A percentile compares a stretch with the other conserved stretches of the same genome.
Conservation (phyloP, 2,888 invertebrate species). For the Hirtodrosophila alboralis region DNA sequence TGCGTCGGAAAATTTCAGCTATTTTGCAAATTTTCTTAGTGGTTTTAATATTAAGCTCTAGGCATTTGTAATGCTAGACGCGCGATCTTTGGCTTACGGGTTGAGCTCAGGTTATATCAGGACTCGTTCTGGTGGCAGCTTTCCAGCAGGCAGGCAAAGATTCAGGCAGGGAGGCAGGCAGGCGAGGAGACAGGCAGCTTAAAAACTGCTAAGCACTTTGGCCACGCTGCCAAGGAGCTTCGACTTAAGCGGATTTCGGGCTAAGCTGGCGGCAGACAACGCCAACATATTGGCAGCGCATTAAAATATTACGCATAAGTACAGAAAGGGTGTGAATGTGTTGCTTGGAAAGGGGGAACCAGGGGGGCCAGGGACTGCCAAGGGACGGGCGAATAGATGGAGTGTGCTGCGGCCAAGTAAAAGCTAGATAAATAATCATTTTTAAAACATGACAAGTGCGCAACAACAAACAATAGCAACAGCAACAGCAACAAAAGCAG, state of each 20-base stretch:
- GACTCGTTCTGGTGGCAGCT: not conserved
- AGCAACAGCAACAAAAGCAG: conserved; percentile 14
- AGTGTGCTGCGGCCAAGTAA: too few species aligned
- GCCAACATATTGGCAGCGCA: conserved; percentile 63
- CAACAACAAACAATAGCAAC: conserved; percentile 4
- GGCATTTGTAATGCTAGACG: conserved; percentile 61
- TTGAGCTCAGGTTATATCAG: conserved; percentile 45
- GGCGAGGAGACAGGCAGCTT: conserved; percentile 38
- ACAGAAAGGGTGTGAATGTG: conserved; percentile 15
- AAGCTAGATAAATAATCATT: conserved; percentile 63
- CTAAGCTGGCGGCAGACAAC: conserved; percentile 59
- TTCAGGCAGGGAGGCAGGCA: too few species aligned
- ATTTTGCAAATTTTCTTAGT: conserved; percentile 76
- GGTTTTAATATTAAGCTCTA: conserved; percentile 71
- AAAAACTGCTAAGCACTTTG: conserved; percentile 70
- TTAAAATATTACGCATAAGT: conserved; percentile 69
- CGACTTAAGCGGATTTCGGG: conserved; percentile 70
- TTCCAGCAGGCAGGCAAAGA: conserved; percentile 5
- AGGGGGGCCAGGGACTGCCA: not conserved
- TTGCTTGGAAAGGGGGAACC: conserved; percentile 1
- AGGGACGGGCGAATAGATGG: too few species aligned
- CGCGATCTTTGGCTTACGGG: conserved; percentile 53
- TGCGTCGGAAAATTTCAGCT: conserved; percentile 58
- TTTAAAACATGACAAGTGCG: conserved; percentile 60
- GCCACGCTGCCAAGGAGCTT: conserved; percentile 52